A percentile compares a stretch with the other conserved stretches of the same genome.
These are phyloP conservation scores for Pseudochromis fuscus DNA, from an alignment of 2,797 vertebrate species.

Conservation along the genomic window DNA sequence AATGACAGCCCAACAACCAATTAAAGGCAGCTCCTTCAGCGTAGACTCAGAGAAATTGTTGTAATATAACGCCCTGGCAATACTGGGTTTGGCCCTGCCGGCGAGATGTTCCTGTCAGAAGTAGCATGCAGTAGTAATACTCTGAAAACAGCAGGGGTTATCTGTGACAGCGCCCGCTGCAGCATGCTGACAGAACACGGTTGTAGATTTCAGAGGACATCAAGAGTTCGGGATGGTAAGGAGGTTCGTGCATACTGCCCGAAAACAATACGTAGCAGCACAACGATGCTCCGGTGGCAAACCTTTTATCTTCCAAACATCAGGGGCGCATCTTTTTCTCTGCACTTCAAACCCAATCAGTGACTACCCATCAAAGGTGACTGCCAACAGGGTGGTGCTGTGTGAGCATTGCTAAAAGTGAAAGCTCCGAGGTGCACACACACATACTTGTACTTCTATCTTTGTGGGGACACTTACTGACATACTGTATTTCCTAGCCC, in stretches of 20 bases:
- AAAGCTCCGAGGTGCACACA: constrained; percentile 20
- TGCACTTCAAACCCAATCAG: constrained; percentile 72
- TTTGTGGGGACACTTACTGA: no score
- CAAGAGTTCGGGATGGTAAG: constrained; percentile 12
- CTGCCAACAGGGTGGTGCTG: constrained; percentile 44
- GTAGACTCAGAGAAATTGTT: constrained; percentile 51
- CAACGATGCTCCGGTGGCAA: constrained; percentile 18
- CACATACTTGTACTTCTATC: no score
- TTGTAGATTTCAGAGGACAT: constrained; percentile 38
- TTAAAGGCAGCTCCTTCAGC: constrained; percentile 65
- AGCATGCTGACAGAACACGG: constrained; percentile 29
- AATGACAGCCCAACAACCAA: constrained; percentile 76
- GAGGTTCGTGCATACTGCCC: constrained; percentile 25
- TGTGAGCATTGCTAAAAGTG: constrained; percentile 34
- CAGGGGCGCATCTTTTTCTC: constrained; percentile 49
- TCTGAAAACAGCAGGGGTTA: constrained; percentile 51
- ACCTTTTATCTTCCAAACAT: constrained; percentile 71
- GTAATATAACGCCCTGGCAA: constrained; percentile 36
- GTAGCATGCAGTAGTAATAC: constrained; percentile 27
- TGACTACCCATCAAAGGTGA: constrained; percentile 74
- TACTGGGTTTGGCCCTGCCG: constrained; percentile 20
- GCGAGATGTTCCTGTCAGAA: constrained; percentile 31
- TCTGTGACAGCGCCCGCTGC: constrained; percentile 32
- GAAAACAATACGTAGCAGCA: constrained; percentile 19
- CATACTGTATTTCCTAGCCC: no score